These are phyloP conservation scores for Agrilus cyanescens DNA, from an alignment of 2,888 invertebrate genomes.

Conservation along the genomic window DNA sequence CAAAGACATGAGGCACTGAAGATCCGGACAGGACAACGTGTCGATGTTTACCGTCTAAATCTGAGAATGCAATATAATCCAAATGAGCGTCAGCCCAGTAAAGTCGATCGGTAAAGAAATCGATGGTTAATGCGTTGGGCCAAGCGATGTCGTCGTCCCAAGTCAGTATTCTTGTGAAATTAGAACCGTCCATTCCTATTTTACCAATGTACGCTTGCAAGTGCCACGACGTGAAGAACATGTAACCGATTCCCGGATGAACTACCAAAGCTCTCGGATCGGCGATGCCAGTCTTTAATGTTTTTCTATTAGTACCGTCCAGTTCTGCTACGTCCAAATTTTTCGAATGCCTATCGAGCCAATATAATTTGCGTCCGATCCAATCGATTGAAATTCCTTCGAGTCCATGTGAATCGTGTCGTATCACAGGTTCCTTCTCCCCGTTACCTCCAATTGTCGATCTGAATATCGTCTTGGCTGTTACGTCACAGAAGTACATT, in stretches of 20 bases:
- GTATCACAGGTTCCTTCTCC: slow-evolving; percentile 69
- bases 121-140: slow-evolving; percentile 96
- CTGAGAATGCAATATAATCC: slow-evolving; percentile 91
- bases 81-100: slow-evolving; percentile 98
- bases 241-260: slow-evolving; percentile 85
- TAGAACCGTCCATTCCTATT: slow-evolving; percentile 93
- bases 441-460: slow-evolving; percentile 49
- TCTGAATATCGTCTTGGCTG: slow-evolving; percentile 85
- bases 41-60: slow-evolving; percentile 81
- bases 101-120: slow-evolving; percentile 88
- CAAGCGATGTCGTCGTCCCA: slow-evolving; percentile 94
- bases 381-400: slow-evolving; percentile 97
- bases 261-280: slow-evolving; percentile 92
- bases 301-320: slow-evolving; percentile 83
- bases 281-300: slow-evolving; percentile 75
- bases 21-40: slow-evolving; percentile 69
- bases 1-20: slow-evolving; percentile 90
- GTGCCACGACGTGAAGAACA: slow-evolving; percentile 96
- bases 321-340: slow-evolving; percentile 91
- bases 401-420: slow-evolving; percentile 91
- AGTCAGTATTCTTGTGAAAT: slow-evolving; percentile 75
- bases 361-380: slow-evolving; percentile 91
- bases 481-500: slow-evolving; percentile 93
- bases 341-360: slow-evolving; percentile 91
- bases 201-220: slow-evolving; percentile 92